phyloP scores from a whole-genome alignment of 2,888 invertebrate species.

The Pandemis corylana region DNA sequence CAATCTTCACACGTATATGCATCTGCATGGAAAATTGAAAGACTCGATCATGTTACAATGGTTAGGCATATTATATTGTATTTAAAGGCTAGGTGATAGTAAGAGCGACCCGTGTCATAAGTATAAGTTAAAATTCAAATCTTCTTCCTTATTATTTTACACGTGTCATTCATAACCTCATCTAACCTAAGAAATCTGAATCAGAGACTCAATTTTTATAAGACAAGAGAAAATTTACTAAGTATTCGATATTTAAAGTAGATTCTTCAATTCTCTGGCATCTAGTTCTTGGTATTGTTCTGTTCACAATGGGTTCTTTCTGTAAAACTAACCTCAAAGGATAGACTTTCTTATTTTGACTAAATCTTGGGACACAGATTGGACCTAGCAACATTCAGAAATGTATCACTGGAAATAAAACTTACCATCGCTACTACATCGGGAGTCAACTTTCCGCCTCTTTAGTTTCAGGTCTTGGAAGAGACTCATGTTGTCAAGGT shows the following conservation, averaged over 20 bases:
- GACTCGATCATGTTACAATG: constrained; percentile 10
- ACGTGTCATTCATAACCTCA: not conserved
- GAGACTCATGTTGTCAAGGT: constrained; percentile 99
- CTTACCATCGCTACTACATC: constrained; percentile 98
- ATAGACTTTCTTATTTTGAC: not conserved
- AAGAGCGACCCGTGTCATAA: not conserved
- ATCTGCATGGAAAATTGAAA: constrained; percentile 26
- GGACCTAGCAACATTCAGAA: not conserved
- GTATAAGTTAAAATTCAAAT: not conserved
- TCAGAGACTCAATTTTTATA: too few relatives aligned
- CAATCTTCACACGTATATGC: constrained; percentile 27
- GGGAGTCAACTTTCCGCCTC: constrained; percentile 98
- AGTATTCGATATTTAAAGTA: not conserved
- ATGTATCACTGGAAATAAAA: constrained; percentile 42
- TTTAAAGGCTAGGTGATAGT: not conserved
- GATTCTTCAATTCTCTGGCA: not conserved
- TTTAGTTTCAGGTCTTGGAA: constrained; percentile 99
- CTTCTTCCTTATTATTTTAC: not conserved
- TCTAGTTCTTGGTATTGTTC: not conserved
- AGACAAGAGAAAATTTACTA: too few relatives aligned
- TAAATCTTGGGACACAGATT: not conserved
- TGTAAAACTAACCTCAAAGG: not conserved
- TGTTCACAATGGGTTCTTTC: not conserved
- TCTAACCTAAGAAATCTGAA: not conserved
- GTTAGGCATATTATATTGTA: not conserved